A percentile compares a stretch with the other conserved stretches of the same genome.
These are phyloP conservation scores for Amia ocellicauda DNA, from an alignment of 2,113 vertebrate genomes.

Conservation along the genomic window DNA sequence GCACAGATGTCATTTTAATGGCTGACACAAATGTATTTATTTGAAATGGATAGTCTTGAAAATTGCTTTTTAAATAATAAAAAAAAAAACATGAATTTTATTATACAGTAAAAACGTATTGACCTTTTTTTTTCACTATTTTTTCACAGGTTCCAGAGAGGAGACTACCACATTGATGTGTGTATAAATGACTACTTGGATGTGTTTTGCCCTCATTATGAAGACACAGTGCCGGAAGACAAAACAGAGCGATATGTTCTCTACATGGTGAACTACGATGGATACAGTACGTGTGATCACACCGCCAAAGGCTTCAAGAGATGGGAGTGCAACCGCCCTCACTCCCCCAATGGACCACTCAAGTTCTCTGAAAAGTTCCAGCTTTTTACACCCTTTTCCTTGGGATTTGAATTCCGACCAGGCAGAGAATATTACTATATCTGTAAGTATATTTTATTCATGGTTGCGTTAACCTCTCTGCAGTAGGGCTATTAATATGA, in stretches of 20 bases:
- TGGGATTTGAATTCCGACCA: conserved; percentile 97
- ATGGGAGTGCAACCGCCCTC: conserved; percentile 97
- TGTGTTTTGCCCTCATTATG: conserved; percentile 96
- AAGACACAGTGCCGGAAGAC: conserved; percentile 88
- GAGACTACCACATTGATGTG: conserved; percentile 96
- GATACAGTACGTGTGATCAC: conserved; percentile 96
- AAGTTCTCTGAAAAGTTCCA: conserved; percentile 99
- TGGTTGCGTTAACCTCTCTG: conserved; percentile 13
- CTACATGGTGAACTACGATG: conserved; percentile 99
- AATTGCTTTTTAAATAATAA: no score
- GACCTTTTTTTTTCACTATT: conserved; percentile 1
- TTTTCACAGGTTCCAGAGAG: conserved; percentile 81
- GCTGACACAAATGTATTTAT: no score
- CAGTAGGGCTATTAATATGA: neutral
- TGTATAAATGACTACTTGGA: conserved; percentile 98
- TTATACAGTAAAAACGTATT: neutral
- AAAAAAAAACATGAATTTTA: no score
- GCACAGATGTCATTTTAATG: no score
- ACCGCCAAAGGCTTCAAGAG: conserved; percentile 97
- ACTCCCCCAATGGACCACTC: conserved; percentile 91
- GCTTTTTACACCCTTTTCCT: conserved; percentile 97
- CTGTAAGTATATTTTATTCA: conserved; percentile 79
- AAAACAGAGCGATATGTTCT: conserved; percentile 92
- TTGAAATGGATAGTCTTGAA: no score
- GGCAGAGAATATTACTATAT: conserved; percentile 99